Conservation (phyloP, 2,888 invertebrate genomes). For the Auanema sp. region DNA sequence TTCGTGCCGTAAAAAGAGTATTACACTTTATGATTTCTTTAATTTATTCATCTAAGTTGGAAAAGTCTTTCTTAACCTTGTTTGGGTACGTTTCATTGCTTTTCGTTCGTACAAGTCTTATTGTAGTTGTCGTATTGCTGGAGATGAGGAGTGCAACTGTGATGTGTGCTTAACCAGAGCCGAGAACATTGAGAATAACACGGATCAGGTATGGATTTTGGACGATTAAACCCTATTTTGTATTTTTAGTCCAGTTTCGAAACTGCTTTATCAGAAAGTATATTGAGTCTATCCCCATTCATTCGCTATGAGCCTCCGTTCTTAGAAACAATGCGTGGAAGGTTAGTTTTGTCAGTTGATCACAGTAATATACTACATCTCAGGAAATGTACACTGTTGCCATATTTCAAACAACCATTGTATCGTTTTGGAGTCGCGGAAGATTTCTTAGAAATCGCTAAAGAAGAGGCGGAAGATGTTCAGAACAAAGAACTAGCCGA, state of each 20-base stretch:
- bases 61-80: slow-evolving; percentile 78
- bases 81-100: slow-evolving; percentile 31
- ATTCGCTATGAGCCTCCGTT: slow-evolving; percentile 82
- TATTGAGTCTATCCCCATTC: slow-evolving; percentile 83
- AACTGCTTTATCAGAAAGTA: slow-evolving; percentile 37
- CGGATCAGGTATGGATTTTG: slow-evolving; percentile 23
- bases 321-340: slow-evolving; percentile 76
- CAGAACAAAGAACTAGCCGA: slow-evolving; percentile 14
- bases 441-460: slow-evolving; percentile 23
- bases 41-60: slow-evolving; percentile 87
- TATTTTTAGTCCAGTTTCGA: slow-evolving; percentile 36
- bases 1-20: slow-evolving; percentile 56
- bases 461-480: slow-evolving; percentile 17
- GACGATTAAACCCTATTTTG: neutral
- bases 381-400: slow-evolving; percentile 70
- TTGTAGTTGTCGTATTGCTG: slow-evolving; percentile 25
- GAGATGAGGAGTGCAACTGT: slow-evolving; percentile 36
- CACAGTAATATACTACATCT: slow-evolving; percentile 4
- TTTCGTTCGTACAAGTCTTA: neutral
- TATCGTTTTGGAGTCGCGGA: slow-evolving; percentile 37
- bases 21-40: slow-evolving; percentile 74
- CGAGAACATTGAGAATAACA: slow-evolving; percentile 34
- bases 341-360: slow-evolving; percentile 68
- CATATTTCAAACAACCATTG: slow-evolving; percentile 62
- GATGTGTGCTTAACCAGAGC: slow-evolving; percentile 39